Conservation (phyloP, 1,140 invertebrate species). For the Tetragonula clypearis region DNA sequence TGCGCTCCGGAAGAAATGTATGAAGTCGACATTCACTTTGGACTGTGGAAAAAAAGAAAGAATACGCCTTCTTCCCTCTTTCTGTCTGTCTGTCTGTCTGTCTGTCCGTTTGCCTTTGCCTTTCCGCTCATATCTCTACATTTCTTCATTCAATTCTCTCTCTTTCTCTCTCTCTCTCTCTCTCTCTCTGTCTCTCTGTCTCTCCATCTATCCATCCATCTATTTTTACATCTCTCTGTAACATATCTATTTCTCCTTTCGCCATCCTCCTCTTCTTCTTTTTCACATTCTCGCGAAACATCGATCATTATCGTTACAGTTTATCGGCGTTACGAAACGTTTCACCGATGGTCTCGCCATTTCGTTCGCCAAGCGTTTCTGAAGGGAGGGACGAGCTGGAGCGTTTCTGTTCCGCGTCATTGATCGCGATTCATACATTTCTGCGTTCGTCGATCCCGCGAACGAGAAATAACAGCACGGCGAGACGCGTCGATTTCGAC, state of each 20-base stretch:
- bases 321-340: neutral
- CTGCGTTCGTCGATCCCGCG: conserved; percentile 51
- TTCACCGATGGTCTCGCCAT: neutral
- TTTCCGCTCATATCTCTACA: neutral
- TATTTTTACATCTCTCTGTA: neutral
- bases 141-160: conserved; percentile 12
- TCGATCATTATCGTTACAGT: conserved; percentile 21
- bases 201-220: neutral
- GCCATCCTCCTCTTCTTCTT: neutral
- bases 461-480: conserved; percentile 47
- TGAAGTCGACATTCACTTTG: conserved; percentile 72
- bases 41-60: conserved; percentile 37
- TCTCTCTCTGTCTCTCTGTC: conserved; percentile 13
- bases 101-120: conserved; percentile 5
- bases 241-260: conserved; percentile 2
- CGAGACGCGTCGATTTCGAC: conserved; percentile 34
- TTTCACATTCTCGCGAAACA: neutral
- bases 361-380: conserved; percentile 6
- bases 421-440: conserved; percentile 73
- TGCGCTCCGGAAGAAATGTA: conserved; percentile 78
- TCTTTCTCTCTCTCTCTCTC: neutral
- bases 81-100: conserved; percentile 29
- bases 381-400: neutral
- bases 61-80: conserved; percentile 26
- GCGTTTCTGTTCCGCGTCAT: conserved; percentile 40